These are phyloP conservation scores for Lasioglossum leucozonium DNA, from an alignment of 2,888 invertebrate genomes.

Conservation along the genomic window DNA sequence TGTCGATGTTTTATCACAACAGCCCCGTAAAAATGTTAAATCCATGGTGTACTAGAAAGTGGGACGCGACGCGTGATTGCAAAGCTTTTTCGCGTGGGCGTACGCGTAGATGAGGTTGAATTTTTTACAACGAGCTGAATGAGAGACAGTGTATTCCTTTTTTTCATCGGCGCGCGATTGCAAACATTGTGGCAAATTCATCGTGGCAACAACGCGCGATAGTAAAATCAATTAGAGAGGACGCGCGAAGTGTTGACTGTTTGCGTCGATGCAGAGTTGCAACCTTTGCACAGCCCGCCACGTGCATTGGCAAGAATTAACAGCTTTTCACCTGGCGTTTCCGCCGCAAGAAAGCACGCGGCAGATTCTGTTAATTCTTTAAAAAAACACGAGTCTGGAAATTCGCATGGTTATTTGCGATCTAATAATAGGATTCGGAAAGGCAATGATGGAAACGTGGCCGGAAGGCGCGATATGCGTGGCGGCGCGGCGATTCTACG, in stretches of 20 bases:
- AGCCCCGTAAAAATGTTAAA: neutral
- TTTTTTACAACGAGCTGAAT: neutral
- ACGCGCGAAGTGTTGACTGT: neutral
- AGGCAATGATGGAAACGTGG: neutral
- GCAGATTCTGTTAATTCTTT: neutral
- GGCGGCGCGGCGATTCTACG: too few relatives aligned
- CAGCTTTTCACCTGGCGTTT: neutral
- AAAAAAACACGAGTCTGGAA: neutral
- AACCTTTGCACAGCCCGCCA: neutral
- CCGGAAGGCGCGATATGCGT: neutral
- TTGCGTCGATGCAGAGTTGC: neutral
- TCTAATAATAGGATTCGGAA: constrained; percentile 3
- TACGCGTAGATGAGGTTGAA: neutral
- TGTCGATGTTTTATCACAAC: neutral
- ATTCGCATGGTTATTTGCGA: neutral
- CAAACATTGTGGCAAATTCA: neutral
- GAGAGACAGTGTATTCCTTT: neutral
- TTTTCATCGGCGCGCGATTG: neutral
- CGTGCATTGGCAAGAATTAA: neutral
- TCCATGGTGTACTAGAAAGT: neutral
- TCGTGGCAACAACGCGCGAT: neutral
- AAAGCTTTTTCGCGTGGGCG: neutral
- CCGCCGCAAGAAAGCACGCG: neutral
- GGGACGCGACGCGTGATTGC: neutral
- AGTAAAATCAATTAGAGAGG: neutral